phyloP scores from a whole-genome alignment of 2,113 vertebrate genomes.

The Phalacrocorax pelagicus region DNA sequence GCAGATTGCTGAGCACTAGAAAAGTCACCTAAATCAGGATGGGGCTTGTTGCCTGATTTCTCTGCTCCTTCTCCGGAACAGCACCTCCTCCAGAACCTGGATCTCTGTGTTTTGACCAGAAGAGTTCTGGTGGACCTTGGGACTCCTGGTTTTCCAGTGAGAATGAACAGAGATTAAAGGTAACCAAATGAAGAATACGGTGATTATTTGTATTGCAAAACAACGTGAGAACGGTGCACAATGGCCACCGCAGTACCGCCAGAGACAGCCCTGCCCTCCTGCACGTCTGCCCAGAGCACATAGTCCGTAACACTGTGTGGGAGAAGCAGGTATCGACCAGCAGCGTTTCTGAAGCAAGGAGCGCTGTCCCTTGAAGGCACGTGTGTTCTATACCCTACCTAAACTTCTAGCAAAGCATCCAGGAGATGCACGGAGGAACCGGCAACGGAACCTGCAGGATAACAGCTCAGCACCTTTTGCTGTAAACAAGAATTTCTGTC shows the following conservation, averaged over 20 bases:
- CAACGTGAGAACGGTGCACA: neutral
- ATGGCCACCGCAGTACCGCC: accelerated
- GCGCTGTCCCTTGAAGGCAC: accelerated
- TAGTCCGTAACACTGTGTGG: neutral
- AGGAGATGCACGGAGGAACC: neutral
- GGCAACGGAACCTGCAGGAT: neutral
- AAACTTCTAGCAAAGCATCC: neutral
- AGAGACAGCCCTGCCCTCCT: neutral
- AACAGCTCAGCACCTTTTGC: neutral
- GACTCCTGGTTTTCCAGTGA: neutral
- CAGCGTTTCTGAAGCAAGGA: neutral
- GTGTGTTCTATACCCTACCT: neutral
- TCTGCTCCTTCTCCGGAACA: neutral
- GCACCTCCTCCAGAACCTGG: neutral
- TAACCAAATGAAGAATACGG: neutral
- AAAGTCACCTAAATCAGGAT: neutral
- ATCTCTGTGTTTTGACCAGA: neutral
- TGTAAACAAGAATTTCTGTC: neutral
- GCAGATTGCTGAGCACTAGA: neutral
- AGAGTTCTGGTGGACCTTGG: neutral
- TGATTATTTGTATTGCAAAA: neutral
- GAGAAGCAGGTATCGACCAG: neutral
- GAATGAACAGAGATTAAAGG: neutral
- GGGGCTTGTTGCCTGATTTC: neutral
- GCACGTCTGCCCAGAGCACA: neutral